Percentiles rank a stretch among this genome's conserved stretches.
Evolutionary conservation across 2,113 vertebrate species (phyloP).

Genomic region (Oriolus oriolus): DNA sequence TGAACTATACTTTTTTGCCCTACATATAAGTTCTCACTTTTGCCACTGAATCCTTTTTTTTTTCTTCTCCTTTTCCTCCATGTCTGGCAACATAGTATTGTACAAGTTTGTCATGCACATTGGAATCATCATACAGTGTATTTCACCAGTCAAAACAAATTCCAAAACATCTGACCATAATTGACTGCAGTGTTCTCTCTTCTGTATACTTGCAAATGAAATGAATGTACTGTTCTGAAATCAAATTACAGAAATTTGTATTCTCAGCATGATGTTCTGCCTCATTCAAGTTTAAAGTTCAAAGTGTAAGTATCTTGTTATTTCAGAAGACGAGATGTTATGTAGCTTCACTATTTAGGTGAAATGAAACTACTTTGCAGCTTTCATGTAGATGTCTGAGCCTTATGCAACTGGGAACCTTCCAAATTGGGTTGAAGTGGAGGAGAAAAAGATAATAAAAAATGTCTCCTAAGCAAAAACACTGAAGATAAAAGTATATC

Average conservation of each 20-base stretch:
- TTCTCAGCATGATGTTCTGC: conserved; percentile 8
- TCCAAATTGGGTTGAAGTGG: neutral
- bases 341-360: neutral
- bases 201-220: conserved; percentile 13
- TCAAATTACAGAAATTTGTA: conserved; percentile 51
- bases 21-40: neutral
- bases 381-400: neutral
- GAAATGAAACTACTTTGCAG: neutral
- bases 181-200: neutral
- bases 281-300: conserved; percentile 3
- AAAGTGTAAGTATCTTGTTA: conserved; percentile 14
- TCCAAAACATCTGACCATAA: conserved; percentile 4
- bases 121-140: neutral
- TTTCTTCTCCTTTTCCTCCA: neutral
- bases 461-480: neutral
- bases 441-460: neutral
- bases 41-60: neutral
- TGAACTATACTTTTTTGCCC: neutral
- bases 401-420: neutral
- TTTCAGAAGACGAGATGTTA: neutral
- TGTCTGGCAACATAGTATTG: neutral
- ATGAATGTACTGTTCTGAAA: conserved; percentile 13
- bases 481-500: neutral
- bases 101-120: neutral
- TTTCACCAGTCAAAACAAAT: conserved; percentile 1